Evolutionary conservation across 2,797 vertebrate species (phyloP).

Genomic region (Bucorvus abyssinicus): DNA sequence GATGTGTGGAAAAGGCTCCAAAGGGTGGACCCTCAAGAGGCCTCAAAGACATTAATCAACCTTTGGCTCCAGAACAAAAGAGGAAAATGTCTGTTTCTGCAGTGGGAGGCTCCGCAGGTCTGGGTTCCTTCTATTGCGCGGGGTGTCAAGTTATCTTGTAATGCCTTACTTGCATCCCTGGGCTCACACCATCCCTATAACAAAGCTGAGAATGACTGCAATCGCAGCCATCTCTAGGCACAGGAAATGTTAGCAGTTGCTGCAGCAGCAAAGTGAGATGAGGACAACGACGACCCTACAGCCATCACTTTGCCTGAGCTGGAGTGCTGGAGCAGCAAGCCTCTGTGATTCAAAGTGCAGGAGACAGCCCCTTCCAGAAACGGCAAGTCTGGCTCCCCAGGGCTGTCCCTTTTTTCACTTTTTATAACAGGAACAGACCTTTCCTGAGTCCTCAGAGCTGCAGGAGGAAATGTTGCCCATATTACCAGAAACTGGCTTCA

Average conservation of each 20-base stretch:
- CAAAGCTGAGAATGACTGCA: background rate
- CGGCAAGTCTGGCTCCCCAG: background rate
- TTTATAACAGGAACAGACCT: background rate
- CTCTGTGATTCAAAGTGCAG: background rate
- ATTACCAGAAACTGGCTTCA: background rate
- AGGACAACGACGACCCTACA: background rate
- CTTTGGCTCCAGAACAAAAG: background rate
- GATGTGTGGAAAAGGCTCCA: background rate
- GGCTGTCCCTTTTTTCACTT: background rate
- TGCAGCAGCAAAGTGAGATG: background rate
- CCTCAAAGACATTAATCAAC: background rate
- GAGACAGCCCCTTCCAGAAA: background rate
- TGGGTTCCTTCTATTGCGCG: background rate
- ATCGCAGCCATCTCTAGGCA: background rate
- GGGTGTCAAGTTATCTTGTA: background rate
- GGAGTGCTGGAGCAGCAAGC: background rate
- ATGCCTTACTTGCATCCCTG: background rate
- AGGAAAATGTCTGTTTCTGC: background rate
- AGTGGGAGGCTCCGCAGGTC: rapidly evolving
- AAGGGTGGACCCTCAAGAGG: background rate
- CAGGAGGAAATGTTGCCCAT: background rate
- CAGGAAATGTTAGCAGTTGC: background rate
- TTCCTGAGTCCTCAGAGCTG: background rate
- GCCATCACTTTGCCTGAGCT: background rate
- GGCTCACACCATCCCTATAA: background rate